phyloP scores from a whole-genome alignment of 2,113 vertebrate species.

The Miniopterus natalensis region DNA sequence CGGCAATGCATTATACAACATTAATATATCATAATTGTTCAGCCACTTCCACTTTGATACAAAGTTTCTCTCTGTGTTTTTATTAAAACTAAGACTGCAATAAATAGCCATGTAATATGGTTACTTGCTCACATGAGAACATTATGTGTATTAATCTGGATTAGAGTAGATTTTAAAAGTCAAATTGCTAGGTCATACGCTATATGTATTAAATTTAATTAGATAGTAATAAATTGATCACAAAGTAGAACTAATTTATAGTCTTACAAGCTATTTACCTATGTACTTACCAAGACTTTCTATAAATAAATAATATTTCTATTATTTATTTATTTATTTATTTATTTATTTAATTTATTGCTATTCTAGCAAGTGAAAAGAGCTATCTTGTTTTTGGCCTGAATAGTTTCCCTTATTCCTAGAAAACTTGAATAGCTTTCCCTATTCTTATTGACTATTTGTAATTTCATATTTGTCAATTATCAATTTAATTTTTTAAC shows the following conservation, averaged over 20 bases:
- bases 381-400: background rate
- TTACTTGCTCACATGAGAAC: background rate
- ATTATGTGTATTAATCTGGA: background rate
- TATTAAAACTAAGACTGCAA: background rate
- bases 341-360: background rate
- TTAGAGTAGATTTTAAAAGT: background rate
- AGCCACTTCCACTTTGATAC: background rate
- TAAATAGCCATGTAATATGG: background rate
- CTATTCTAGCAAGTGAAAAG: background rate
- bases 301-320: background rate
- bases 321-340: background rate
- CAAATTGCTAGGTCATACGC: background rate
- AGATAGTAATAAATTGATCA: background rate
- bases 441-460: background rate
- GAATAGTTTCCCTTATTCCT: background rate
- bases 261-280: background rate
- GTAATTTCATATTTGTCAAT: background rate
- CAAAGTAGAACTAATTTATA: background rate
- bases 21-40: background rate
- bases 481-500: slow-evolving; percentile 3
- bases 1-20: background rate
- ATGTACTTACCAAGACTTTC: background rate
- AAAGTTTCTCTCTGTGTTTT: slow-evolving; percentile 12
- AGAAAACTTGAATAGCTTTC: background rate
- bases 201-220: background rate